phyloP scores from a whole-genome alignment of 2,888 invertebrate genomes.

The Volucella inflata region DNA sequence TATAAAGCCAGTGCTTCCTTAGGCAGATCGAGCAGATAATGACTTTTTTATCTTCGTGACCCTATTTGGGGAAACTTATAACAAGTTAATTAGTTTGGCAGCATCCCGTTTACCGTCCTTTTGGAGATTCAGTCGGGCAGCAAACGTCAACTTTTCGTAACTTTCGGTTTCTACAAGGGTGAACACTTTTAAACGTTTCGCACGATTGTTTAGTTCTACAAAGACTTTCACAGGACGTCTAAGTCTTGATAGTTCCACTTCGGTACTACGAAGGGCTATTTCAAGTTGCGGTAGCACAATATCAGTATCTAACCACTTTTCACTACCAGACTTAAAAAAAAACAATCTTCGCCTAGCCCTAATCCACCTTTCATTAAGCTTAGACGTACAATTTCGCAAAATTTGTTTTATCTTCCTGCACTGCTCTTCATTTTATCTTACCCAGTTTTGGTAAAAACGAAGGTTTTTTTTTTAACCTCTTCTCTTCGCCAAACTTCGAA shows the following conservation, averaged over 20 bases:
- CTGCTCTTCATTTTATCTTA: constrained; percentile 15
- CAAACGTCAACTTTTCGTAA: constrained; percentile 1
- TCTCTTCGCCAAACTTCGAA: no score
- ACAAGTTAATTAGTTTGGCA: constrained; percentile 19
- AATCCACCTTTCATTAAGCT: no score
- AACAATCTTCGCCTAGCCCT: no score
- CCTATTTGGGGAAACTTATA: constrained; percentile 17
- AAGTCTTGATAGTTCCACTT: no score
- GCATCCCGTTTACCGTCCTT: constrained; percentile 17
- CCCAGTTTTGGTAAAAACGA: constrained; percentile 1
- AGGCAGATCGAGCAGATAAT: constrained; percentile 6
- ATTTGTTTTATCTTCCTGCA: constrained; percentile 7
- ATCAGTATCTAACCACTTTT: no score
- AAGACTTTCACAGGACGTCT: no score
- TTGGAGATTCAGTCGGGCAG: constrained; percentile 3
- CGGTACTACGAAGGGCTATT: no score
- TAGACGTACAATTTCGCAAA: constrained; percentile 1
- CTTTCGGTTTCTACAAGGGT: constrained; percentile 12
- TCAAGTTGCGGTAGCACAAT: no score
- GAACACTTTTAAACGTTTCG: neutral
- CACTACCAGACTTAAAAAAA: no score
- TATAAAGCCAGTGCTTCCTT: neutral
- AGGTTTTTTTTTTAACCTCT: no score
- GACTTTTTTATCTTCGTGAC: neutral
- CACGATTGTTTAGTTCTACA: no score